Conservation (phyloP, 1,140 invertebrate species). For the Plutomurus gul region DNA sequence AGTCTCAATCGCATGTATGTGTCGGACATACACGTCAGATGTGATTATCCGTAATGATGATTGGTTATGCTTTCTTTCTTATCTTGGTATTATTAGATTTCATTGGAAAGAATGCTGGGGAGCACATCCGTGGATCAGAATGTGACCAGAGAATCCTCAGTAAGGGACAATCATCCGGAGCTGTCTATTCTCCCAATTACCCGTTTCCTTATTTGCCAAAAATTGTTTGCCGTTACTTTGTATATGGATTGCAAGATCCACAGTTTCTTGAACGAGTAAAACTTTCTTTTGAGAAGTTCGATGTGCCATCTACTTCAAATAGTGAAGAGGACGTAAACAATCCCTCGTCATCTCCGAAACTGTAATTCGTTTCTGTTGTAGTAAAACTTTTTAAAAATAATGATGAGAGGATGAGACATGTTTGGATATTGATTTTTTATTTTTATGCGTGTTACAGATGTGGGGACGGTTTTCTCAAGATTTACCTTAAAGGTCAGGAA, state of each 20-base stretch:
- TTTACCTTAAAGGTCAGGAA: constrained; percentile 90
- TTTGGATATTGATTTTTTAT: too few relatives aligned
- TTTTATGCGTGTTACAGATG: constrained; percentile 62
- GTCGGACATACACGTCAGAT: too few relatives aligned
- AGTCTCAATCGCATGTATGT: too few relatives aligned
- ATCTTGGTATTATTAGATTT: constrained; percentile 87
- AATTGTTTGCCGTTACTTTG: constrained; percentile 95
- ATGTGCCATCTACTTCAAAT: constrained; percentile 77
- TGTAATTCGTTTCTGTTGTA: too few relatives aligned
- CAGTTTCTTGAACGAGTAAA: constrained; percentile 91
- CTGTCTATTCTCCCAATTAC: constrained; percentile 92
- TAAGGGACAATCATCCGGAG: constrained; percentile 84
- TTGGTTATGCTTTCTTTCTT: not conserved
- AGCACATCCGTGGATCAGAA: constrained; percentile 92
- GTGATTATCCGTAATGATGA: too few relatives aligned
- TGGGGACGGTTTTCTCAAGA: constrained; percentile 85
- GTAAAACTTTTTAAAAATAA: not conserved
- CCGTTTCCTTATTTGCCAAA: constrained; percentile 91
- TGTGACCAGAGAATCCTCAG: constrained; percentile 97
- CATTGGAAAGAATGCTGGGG: constrained; percentile 86
- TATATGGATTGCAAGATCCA: constrained; percentile 94
- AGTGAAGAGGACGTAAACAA: constrained; percentile 61
- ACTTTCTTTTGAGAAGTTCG: constrained; percentile 83
- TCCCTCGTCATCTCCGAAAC: not conserved
- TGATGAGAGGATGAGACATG: not conserved